Evolutionary conservation across 2,888 invertebrate genomes (phyloP).

Genomic region (Pilophorus perplexus): DNA sequence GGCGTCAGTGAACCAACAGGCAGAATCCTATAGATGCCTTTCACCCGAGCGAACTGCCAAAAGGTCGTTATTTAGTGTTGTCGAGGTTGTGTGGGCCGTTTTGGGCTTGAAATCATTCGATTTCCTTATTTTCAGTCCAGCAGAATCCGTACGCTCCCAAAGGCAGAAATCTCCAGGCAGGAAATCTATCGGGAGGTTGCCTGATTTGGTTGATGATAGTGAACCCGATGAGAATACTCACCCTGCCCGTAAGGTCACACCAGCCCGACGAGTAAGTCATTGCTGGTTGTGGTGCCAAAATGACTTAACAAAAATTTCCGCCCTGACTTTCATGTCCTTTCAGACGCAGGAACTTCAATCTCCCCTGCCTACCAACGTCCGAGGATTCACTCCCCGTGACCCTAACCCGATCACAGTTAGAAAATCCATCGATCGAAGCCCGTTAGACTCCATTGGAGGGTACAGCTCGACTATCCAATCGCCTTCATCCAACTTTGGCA

Average conservation of each 20-base stretch:
- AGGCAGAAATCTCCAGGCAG: constrained; percentile 13
- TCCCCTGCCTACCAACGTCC: background rate
- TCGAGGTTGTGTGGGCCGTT: background rate
- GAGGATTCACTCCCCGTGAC: background rate
- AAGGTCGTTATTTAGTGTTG: too few relatives aligned
- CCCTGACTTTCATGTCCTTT: background rate
- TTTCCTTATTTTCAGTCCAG: too few relatives aligned
- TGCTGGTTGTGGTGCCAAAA: too few relatives aligned
- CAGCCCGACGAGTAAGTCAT: constrained; percentile 11
- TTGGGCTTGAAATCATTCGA: background rate
- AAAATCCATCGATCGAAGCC: background rate
- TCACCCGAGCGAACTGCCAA: too few relatives aligned
- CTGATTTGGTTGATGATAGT: background rate
- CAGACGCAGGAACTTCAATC: background rate
- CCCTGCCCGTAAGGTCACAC: constrained; percentile 22
- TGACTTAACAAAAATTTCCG: background rate
- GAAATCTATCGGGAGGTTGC: constrained; percentile 11
- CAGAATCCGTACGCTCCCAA: too few relatives aligned
- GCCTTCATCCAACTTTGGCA: background rate
- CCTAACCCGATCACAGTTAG: background rate
- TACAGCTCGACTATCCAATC: background rate
- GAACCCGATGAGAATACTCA: background rate
- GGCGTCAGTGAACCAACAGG: background rate
- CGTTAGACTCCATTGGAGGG: too few relatives aligned
- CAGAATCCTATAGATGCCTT: too few relatives aligned